Conservation (phyloP, 2,113 vertebrate species). For the Salvelinus alpinus region DNA sequence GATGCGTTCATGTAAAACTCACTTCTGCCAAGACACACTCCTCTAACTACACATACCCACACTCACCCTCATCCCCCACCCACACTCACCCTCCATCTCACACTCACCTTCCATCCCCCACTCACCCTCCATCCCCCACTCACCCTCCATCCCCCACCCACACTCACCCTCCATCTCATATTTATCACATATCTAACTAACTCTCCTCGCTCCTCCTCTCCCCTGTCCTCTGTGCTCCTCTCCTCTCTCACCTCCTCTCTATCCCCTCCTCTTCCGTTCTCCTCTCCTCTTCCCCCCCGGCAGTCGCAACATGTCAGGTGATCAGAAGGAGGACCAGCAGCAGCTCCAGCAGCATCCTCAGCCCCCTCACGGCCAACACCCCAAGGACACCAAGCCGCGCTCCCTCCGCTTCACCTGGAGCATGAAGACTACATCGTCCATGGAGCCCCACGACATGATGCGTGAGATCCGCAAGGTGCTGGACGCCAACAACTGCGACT, state of each 20-base stretch:
- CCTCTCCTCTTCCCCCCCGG: constrained; percentile 12
- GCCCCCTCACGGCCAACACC: constrained; percentile 71
- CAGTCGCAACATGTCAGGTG: constrained; percentile 96
- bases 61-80: not conserved
- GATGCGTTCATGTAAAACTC: too few species aligned
- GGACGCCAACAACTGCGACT: constrained; percentile 97
- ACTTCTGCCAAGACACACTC: too few species aligned
- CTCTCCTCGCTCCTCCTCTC: too few species aligned
- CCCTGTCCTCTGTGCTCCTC: not conserved
- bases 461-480: constrained; percentile 96
- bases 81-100: too few species aligned
- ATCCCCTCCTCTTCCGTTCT: constrained; percentile 69
- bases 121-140: not conserved
- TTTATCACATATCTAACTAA: too few species aligned
- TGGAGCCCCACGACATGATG: constrained; percentile 97
- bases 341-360: constrained; percentile 83
- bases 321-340: constrained; percentile 92
- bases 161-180: too few species aligned
- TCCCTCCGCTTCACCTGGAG: constrained; percentile 98
- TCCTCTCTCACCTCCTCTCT: not conserved
- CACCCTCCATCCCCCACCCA: not conserved
- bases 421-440: constrained; percentile 99
- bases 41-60: not conserved
- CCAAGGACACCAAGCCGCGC: constrained; percentile 92
- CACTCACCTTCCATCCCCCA: too few species aligned